phyloP scores from a whole-genome alignment of 1,140 invertebrate genomes.

The Centruroides vittatus region DNA sequence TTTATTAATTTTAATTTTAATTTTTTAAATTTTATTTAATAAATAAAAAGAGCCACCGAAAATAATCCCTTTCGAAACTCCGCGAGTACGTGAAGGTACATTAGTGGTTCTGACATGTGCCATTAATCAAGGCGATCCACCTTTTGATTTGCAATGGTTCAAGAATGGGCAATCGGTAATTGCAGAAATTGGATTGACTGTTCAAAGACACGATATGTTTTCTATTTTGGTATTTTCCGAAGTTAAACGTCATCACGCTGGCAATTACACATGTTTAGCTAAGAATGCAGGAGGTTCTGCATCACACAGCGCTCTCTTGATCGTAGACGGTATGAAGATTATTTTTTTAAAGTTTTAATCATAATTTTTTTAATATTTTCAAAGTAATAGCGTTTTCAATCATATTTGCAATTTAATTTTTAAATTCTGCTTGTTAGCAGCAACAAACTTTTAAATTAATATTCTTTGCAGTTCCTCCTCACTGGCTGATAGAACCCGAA shows the following conservation, averaged over 20 bases:
- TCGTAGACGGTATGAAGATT: conserved; percentile 25
- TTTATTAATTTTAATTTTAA: neutral
- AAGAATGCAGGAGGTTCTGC: conserved; percentile 28
- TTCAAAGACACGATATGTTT: conserved; percentile 26
- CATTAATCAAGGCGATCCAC: conserved; percentile 20
- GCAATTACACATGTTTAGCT: conserved; percentile 34
- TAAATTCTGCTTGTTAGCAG: neutral
- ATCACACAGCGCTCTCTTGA: conserved; percentile 28
- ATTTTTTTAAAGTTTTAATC: neutral
- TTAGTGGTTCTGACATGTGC: conserved; percentile 19
- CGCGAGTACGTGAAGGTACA: conserved; percentile 6
- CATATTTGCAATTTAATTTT: neutral
- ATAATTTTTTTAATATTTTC: neutral
- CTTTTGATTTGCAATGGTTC: conserved; percentile 24
- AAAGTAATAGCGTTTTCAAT: neutral
- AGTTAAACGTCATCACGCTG: conserved; percentile 28
- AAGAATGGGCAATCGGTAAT: conserved; percentile 28
- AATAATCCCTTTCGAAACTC: neutral
- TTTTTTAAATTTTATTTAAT: neutral
- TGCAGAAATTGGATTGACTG: conserved; percentile 6
- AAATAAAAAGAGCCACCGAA: neutral
- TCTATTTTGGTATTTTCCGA: conserved; percentile 19
- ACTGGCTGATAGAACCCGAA: conserved; percentile 38
- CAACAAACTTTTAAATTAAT: neutral
- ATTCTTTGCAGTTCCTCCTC: conserved; percentile 33